Evolutionary conservation across 2,888 invertebrate species (phyloP).

Genomic region (Chloroclysta siterata): DNA sequence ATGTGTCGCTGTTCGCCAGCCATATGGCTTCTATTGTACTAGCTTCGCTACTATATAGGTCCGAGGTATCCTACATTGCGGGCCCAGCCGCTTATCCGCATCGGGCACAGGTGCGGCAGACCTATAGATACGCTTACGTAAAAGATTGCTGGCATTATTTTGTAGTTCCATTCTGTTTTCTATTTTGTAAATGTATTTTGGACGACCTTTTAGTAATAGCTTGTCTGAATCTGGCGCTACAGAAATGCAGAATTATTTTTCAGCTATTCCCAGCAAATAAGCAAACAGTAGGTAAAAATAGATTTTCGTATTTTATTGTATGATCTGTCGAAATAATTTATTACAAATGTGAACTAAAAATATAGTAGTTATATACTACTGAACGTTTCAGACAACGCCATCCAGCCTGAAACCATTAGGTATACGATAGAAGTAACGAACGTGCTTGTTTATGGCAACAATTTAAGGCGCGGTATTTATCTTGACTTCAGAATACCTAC

Average conservation of each 20-base stretch:
- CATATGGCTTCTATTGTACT: slow-evolving; percentile 11
- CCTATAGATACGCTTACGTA: slow-evolving; percentile 20
- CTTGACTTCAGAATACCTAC: no score
- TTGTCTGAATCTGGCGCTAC: not conserved
- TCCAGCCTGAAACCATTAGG: no score
- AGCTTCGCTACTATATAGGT: not conserved
- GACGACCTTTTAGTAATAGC: slow-evolving; percentile 5
- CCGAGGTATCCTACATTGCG: slow-evolving; percentile 19
- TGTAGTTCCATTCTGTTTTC: slow-evolving; percentile 15
- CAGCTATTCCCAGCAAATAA: not conserved
- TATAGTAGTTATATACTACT: no score
- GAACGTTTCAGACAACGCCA: no score
- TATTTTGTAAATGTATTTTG: slow-evolving; percentile 18
- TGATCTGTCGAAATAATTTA: no score
- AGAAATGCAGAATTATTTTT: slow-evolving; percentile 2
- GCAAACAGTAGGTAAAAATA: not conserved
- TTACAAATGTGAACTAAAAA: no score
- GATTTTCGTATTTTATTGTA: no score
- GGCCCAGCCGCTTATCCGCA: slow-evolving; percentile 39
- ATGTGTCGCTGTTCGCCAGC: not conserved
- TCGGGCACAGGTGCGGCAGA: slow-evolving; percentile 49
- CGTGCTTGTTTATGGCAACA: no score
- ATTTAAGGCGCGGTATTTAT: no score
- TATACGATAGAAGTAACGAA: no score
- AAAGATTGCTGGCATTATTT: slow-evolving; percentile 20